phyloP scores from a whole-genome alignment of 53 echinoderm and acorn worm genomes.

The Hippasteria phrygiana region DNA sequence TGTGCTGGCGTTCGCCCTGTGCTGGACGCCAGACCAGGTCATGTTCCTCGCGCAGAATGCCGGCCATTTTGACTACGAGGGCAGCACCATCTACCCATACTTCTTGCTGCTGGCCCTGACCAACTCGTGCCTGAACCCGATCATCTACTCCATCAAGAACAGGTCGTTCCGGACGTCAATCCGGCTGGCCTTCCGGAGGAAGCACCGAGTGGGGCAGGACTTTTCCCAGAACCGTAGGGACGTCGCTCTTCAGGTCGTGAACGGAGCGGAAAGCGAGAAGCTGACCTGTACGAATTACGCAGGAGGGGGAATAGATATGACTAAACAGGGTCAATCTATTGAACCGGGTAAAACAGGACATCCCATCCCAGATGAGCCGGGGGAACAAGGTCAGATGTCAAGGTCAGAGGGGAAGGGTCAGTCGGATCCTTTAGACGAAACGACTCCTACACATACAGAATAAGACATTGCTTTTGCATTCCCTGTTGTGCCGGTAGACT shows the following conservation, averaged over 20 bases:
- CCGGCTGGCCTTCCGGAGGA: conserved; percentile 56
- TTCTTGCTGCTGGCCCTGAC: conserved; percentile 82
- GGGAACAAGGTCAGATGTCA: background rate
- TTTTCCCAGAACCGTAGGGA: conserved; percentile 28
- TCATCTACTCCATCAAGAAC: conserved; percentile 88
- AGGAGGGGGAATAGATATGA: background rate
- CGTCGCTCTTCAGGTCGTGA: conserved; percentile 30
- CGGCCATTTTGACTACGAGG: conserved; percentile 75
- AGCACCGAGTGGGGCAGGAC: conserved; percentile 63
- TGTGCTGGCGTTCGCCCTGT: conserved; percentile 81
- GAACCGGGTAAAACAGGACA: background rate
- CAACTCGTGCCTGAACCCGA: conserved; percentile 85
- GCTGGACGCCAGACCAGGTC: conserved; percentile 95
- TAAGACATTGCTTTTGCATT: too few relatives aligned
- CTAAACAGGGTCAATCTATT: background rate
- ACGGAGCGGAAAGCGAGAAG: conserved; percentile 32
- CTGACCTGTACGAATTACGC: conserved; percentile 18
- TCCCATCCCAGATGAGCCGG: background rate
- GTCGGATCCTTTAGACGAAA: background rate
- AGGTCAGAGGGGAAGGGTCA: too few relatives aligned
- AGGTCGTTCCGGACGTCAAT: conserved; percentile 77
- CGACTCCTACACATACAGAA: too few relatives aligned
- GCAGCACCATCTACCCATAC: conserved; percentile 80
- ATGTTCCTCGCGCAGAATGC: conserved; percentile 82
- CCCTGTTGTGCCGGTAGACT: too few relatives aligned